phyloP scores from a whole-genome alignment of 2,888 invertebrate species.

The Diadegma fenestrale region DNA sequence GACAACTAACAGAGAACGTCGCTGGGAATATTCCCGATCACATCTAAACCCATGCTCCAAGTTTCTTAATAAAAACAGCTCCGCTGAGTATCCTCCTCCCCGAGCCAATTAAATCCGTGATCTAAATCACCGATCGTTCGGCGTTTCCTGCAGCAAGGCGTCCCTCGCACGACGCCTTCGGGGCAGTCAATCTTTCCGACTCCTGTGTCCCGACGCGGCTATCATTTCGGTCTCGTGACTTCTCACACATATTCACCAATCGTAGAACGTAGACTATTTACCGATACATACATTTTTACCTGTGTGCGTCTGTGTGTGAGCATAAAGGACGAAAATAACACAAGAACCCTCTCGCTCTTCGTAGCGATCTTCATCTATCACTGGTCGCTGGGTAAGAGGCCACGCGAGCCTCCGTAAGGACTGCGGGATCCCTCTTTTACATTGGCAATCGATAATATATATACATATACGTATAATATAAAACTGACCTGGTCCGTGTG shows the following conservation, averaged over 20 bases:
- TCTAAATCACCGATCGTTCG: constrained; percentile 63
- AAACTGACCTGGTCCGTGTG: constrained; percentile 63
- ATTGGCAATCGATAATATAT: constrained; percentile 78
- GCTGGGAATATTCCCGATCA: constrained; percentile 64
- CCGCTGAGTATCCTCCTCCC: constrained; percentile 18
- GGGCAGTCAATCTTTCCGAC: constrained; percentile 55
- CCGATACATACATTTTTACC: background rate
- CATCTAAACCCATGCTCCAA: constrained; percentile 58
- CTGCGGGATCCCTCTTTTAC: constrained; percentile 72
- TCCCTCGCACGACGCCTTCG: constrained; percentile 47
- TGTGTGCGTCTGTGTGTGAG: background rate
- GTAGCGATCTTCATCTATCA: constrained; percentile 62
- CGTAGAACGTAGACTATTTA: background rate
- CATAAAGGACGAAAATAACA: constrained; percentile 11
- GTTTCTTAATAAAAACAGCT: constrained; percentile 53
- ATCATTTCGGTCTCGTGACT: constrained; percentile 47
- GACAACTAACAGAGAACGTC: constrained; percentile 42
- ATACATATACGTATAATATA: background rate
- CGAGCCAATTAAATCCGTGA: constrained; percentile 66
- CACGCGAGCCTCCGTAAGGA: constrained; percentile 70
- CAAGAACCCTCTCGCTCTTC: constrained; percentile 18
- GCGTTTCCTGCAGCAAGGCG: constrained; percentile 36
- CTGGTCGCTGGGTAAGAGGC: constrained; percentile 65
- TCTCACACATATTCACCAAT: constrained; percentile 49
- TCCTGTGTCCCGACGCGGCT: constrained; percentile 32